These are phyloP conservation scores for Ormyrus rosae DNA, from an alignment of 2,888 invertebrate species.

Conservation along the genomic window DNA sequence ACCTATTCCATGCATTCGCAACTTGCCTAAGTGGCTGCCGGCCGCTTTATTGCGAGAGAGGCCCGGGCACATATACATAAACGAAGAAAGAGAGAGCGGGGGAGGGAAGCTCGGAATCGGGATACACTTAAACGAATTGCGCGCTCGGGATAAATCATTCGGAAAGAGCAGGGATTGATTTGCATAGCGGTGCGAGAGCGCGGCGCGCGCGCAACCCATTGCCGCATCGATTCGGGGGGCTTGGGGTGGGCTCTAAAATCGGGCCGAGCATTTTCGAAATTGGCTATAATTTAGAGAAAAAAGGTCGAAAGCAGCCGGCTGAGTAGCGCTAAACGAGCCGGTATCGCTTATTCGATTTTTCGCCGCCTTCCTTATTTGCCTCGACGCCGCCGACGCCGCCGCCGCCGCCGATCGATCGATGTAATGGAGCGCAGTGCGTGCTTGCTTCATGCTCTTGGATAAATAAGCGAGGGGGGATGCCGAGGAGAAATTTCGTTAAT, in stretches of 20 bases:
- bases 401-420: not conserved
- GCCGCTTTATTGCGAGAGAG: slow-evolving; percentile 55
- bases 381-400: not conserved
- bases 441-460: slow-evolving; percentile 11
- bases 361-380: not conserved
- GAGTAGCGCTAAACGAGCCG: slow-evolving; percentile 38
- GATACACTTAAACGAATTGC: slow-evolving; percentile 76
- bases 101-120: slow-evolving; percentile 70
- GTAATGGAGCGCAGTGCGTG: not conserved
- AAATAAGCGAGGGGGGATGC: slow-evolving; percentile 15
- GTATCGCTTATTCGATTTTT: slow-evolving; percentile 35
- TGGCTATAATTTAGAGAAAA: slow-evolving; percentile 66
- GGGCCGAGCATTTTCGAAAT: slow-evolving; percentile 70
- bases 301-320: slow-evolving; percentile 3
- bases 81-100: not conserved
- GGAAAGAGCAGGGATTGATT: slow-evolving; percentile 69
- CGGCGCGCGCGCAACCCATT: slow-evolving; percentile 54
- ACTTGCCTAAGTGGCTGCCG: slow-evolving; percentile 61
- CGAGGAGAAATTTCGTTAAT: slow-evolving; percentile 11
- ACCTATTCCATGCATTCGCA: slow-evolving; percentile 61
- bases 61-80: slow-evolving; percentile 12
- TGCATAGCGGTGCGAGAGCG: slow-evolving; percentile 69
- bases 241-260: slow-evolving; percentile 64
- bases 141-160: slow-evolving; percentile 71
- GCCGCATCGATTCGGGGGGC: slow-evolving; percentile 37